Base-by-base conservation (phyloP, 1,140 invertebrate genomes). In the Stenopsyche tienmushanensis region DNA sequence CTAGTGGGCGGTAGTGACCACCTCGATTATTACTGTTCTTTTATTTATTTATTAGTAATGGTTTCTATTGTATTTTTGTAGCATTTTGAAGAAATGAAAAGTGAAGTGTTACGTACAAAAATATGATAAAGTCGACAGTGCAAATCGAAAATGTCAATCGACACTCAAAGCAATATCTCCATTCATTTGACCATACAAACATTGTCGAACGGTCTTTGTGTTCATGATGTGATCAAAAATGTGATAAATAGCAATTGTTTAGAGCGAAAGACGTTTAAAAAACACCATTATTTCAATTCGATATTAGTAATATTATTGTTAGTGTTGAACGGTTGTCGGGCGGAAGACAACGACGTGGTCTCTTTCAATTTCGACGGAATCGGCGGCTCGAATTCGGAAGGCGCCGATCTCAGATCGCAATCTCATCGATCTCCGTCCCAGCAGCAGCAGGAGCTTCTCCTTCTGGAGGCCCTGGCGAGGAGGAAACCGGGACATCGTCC, bases 361-460 rank as follows among this genome's bases (percentile, higher is more conserved):
- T 57, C 42, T 15, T 52, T 66, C 10, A 65, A 70, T 57, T 21
- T 66, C 17, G 45, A 62, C 23, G 8, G 23, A 1, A 54, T 62
- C n/a, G 34, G 23, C 71, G 65, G 58, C 57, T 9, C 13, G 74
- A 71, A 68, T 69, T 66, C 3, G 71, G n/a, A 69, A 0, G 70
- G 15, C 24, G 57, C 17, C 44, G 20, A 70, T 76, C 24, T 77
- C 18, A 78, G 83, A 59, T n/a, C n/a, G n/a, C n/a, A n/a, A n/a
- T n/a, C n/a, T n/a, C 71, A 80, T 29, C 77, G 83, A 34, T 87
- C 86, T 42, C 86, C 86, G 41, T 79, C 83, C 2, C 86, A 85
- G 54, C 87, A 90, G 72, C 86, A 90, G 64, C 88, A 90, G 71
- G 88, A 90, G 60, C 81, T 88, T 65, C 76, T 90, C 54, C 76